Conservation (phyloP, 2,888 invertebrate genomes). For the Erebia epiphron region DNA sequence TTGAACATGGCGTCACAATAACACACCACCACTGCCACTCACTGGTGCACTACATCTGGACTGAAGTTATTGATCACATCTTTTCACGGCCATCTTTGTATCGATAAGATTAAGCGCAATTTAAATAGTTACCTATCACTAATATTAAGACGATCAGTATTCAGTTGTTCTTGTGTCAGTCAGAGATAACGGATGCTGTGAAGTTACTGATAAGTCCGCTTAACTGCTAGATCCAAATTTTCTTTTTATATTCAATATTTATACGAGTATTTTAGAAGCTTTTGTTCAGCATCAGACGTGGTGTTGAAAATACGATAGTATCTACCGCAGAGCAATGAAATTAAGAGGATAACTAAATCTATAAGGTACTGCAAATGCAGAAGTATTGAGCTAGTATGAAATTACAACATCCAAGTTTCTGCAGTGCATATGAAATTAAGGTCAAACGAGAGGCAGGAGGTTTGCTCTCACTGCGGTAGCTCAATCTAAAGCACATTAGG, state of each 20-base stretch:
- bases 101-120: not conserved
- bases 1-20: conserved; percentile 31
- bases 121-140: not conserved
- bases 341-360: too few species aligned
- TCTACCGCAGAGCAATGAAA: too few species aligned
- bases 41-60: not conserved
- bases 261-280: too few species aligned
- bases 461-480: too few species aligned
- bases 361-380: too few species aligned
- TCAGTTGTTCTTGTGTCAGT: not conserved
- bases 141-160: not conserved
- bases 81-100: not conserved
- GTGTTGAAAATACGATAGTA: too few species aligned
- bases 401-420: conserved; percentile 95
- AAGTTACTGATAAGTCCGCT: not conserved
- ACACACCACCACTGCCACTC: conserved; percentile 13
- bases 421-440: conserved; percentile 80
- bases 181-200: not conserved
- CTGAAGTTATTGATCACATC: not conserved
- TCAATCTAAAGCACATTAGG: too few species aligned
- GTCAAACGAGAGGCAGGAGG: not conserved
- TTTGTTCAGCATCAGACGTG: too few species aligned
- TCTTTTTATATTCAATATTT: too few species aligned
- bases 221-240: not conserved
- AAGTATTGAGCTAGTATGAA: too few species aligned